Evolutionary conservation across 2,888 invertebrate species (phyloP).

Genomic region (Protodeltote pygarga): DNA sequence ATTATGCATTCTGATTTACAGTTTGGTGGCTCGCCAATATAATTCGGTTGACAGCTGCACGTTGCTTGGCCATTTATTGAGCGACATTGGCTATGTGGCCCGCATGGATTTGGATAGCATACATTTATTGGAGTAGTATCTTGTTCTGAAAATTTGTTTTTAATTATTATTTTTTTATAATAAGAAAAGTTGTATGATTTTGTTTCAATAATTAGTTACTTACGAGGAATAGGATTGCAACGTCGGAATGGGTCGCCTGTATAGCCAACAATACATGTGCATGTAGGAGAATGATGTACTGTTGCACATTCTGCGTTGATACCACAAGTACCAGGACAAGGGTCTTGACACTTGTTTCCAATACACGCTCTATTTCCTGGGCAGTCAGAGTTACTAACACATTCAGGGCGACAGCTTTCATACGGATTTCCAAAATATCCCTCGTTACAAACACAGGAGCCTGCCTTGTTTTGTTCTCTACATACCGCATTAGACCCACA

Average conservation of each 20-base stretch:
- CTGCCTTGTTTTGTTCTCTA: constrained; percentile 89
- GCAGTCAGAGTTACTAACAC: constrained; percentile 91
- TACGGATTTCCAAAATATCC: constrained; percentile 92
- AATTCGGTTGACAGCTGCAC: constrained; percentile 90
- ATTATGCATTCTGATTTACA: constrained; percentile 90
- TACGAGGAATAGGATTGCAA: constrained; percentile 77
- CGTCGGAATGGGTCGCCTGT: constrained; percentile 88
- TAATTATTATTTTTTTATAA: not conserved
- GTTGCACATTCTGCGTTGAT: constrained; percentile 91
- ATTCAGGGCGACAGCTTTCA: constrained; percentile 92
- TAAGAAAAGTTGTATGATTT: not conserved
- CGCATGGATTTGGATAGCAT: constrained; percentile 88
- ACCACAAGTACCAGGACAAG: constrained; percentile 92
- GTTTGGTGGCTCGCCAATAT: constrained; percentile 89
- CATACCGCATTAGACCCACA: constrained; percentile 91
- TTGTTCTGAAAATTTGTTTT: constrained; percentile 68
- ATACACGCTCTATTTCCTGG: constrained; percentile 90
- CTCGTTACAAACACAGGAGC: constrained; percentile 90
- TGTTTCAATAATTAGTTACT: constrained; percentile 51
- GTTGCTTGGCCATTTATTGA: constrained; percentile 87
- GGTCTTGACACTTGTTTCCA: constrained; percentile 91
- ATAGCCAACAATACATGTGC: constrained; percentile 88
- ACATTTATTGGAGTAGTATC: constrained; percentile 74
- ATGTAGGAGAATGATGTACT: constrained; percentile 90
- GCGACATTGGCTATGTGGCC: constrained; percentile 88